phyloP scores from a whole-genome alignment of 2,888 invertebrate species.

The Watsonalla cultraria region DNA sequence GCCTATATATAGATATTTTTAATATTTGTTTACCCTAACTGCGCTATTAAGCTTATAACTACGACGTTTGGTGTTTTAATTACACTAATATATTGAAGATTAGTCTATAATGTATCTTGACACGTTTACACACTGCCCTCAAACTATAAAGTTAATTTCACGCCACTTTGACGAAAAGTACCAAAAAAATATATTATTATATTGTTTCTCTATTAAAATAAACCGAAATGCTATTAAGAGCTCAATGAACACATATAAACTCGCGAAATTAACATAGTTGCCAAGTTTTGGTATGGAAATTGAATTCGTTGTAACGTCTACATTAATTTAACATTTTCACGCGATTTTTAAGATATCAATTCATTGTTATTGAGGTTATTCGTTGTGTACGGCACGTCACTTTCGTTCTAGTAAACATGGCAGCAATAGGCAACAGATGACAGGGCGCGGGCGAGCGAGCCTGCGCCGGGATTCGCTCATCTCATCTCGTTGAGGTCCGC shows the following conservation, averaged over 20 bases:
- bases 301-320: constrained; percentile 59
- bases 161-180: constrained; percentile 16
- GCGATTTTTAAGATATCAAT: constrained; percentile 42
- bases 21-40: not conserved
- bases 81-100: constrained; percentile 8
- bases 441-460: constrained; percentile 68
- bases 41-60: not conserved
- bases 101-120: constrained; percentile 18
- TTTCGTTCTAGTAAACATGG: constrained; percentile 74
- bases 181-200: constrained; percentile 10
- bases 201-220: constrained; percentile 8
- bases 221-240: constrained; percentile 11
- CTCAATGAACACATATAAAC: constrained; percentile 17
- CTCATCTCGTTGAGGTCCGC: constrained; percentile 55
- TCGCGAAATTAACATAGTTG: constrained; percentile 15
- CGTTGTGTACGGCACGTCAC: constrained; percentile 73
- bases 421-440: constrained; percentile 75
- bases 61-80: constrained; percentile 11
- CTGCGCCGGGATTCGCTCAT: constrained; percentile 67
- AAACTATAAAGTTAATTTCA: constrained; percentile 3
- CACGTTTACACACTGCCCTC: constrained; percentile 17
- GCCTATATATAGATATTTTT: not conserved
- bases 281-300: constrained; percentile 22
- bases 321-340: constrained; percentile 35
- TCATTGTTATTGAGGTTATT: constrained; percentile 68